Evolutionary conservation across 1,140 invertebrate genomes (phyloP).

Genomic region (Condylostylus longicornis): DNA sequence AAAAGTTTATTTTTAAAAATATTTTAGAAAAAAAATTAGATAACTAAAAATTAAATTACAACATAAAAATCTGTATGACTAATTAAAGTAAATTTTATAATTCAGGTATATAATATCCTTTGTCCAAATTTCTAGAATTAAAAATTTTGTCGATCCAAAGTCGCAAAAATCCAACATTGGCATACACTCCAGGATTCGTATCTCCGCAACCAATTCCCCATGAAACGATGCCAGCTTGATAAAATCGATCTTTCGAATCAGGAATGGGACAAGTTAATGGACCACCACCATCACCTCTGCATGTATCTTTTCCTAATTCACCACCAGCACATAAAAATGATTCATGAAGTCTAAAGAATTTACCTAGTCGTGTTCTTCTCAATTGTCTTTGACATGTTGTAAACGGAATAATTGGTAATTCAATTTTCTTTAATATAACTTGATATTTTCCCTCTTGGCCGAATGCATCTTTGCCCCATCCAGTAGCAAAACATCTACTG

Average conservation of each 20-base stretch:
- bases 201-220: slow-evolving; percentile 43
- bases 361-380: slow-evolving; percentile 42
- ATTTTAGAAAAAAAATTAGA: too few species aligned
- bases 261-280: slow-evolving; percentile 53
- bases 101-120: neutral
- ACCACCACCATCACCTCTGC: slow-evolving; percentile 44
- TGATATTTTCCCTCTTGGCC: slow-evolving; percentile 46
- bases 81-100: too few species aligned
- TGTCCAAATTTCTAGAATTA: neutral
- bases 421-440: slow-evolving; percentile 45
- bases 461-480: slow-evolving; percentile 51
- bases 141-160: slow-evolving; percentile 41
- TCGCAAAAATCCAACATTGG: slow-evolving; percentile 42
- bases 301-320: slow-evolving; percentile 45
- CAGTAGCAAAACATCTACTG: slow-evolving; percentile 41
- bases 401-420: slow-evolving; percentile 44
- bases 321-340: slow-evolving; percentile 66
- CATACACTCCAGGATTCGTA: slow-evolving; percentile 54
- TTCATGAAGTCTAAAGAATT: slow-evolving; percentile 44
- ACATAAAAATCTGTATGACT: too few species aligned
- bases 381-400: slow-evolving; percentile 39
- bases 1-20: too few species aligned
- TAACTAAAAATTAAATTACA: too few species aligned
- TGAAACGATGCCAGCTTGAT: slow-evolving; percentile 40
- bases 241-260: slow-evolving; percentile 35